Conservation (phyloP, 2,888 invertebrate species). For the Lysandra coridon region DNA sequence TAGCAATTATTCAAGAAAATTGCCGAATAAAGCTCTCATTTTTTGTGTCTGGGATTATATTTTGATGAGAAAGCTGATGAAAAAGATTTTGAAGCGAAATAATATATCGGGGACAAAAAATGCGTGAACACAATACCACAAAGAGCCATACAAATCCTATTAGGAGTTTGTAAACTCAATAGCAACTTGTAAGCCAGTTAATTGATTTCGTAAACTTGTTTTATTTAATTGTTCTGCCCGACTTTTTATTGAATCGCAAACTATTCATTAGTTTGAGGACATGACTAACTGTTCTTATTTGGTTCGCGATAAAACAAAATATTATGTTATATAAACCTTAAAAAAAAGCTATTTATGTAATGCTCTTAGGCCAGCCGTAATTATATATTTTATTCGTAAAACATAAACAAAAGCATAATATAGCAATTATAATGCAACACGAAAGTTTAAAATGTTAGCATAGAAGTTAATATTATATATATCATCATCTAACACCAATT, state of each 20-base stretch:
- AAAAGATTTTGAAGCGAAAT: constrained; percentile 12
- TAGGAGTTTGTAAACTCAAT: constrained; percentile 22
- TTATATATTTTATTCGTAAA: no score
- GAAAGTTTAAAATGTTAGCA: no score
- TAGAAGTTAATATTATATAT: no score
- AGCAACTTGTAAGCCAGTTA: constrained; percentile 18
- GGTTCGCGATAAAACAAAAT: background rate
- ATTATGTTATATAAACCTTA: no score
- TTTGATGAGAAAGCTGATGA: background rate
- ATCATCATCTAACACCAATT: no score
- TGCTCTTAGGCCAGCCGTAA: no score
- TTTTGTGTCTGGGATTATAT: background rate
- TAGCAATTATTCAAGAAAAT: constrained; percentile 14
- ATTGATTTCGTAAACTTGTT: constrained; percentile 27
- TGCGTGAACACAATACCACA: constrained; percentile 11
- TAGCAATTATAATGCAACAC: no score
- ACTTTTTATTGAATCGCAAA: constrained; percentile 17
- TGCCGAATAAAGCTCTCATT: constrained; percentile 8
- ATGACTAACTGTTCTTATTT: background rate
- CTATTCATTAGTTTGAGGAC: constrained; percentile 8
- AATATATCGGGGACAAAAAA: constrained; percentile 25
- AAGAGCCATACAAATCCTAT: constrained; percentile 23
- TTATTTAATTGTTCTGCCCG: constrained; percentile 40
- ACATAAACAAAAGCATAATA: no score
- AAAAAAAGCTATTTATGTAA: no score